Base-by-base conservation (phyloP, 1,140 invertebrate species). In the Caenorhabditis briggsae region DNA sequence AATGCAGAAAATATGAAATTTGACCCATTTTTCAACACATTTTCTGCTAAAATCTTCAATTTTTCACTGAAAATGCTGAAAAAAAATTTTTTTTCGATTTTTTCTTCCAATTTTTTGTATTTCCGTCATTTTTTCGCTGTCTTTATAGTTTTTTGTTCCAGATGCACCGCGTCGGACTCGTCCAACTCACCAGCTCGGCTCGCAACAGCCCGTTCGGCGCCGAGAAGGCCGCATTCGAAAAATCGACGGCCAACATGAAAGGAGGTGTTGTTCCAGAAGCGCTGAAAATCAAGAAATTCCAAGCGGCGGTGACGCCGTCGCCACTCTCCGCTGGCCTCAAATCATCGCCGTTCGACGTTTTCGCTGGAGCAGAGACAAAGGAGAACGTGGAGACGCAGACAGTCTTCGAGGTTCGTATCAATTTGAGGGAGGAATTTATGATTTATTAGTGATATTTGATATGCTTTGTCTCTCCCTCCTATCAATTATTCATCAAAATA, bases 361-460 rank as follows among this genome's bases (percentile, higher is more conserved):
- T 78, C 70, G 6, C 70, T 46, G 23, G 46, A 12, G 46, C 25
- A 9, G 43, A 43, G 23, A 48, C 8, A 9, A 50, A 48, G 18
- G 46, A 78, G 46, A 78, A 78, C 20, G 70, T 50, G 18, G 46
- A 78, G 70, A 78, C 70, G 70, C 70, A 78, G 70, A 78, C 59
- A 20, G 16, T 74, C 7, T 50, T 78, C 41, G 70, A 78, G 70
- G 70, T 78, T 16, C 3, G 23, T 59, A n/a, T n/a, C n/a, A 11
- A 59, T 59, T 18, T 18, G 58, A 59, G 9, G 16, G 50, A 18
- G 9, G 56, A 7, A 59, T 18, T 18, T 59, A 25, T 9, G 18
- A n/a, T n/a, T 59, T 11, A 25, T 9, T 33, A 3, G 25, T 53
- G 50, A 53, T 53, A 65, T 65, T 65, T 3, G 5, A 65, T 65